phyloP scores from a whole-genome alignment of 2,888 invertebrate species.

The Caenorhabditis sp. region DNA sequence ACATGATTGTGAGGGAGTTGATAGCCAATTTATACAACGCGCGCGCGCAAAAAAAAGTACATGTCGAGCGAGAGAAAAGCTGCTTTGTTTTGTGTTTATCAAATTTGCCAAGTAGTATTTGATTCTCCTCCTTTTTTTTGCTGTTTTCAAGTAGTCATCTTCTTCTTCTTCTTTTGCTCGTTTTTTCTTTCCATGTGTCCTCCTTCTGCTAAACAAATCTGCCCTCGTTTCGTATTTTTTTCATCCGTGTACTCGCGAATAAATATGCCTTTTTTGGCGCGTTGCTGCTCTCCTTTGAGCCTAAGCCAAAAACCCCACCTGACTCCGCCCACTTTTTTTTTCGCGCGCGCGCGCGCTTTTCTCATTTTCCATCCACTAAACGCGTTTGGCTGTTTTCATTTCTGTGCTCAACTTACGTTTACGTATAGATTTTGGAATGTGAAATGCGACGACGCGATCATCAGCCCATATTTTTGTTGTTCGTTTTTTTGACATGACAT shows the following conservation, averaged over 20 bases:
- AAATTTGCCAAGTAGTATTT: neutral
- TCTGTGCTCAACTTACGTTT: too few species aligned
- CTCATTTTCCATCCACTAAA: neutral
- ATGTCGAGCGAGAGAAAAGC: too few species aligned
- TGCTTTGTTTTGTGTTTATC: neutral
- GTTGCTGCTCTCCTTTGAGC: neutral
- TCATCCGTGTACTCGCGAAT: neutral
- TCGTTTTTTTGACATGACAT: slow-evolving; percentile 75
- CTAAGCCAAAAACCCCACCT: neutral
- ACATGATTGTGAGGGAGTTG: too few species aligned
- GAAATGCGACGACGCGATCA: neutral
- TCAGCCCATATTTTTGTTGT: too few species aligned
- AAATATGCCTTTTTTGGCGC: neutral
- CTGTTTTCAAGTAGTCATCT: neutral
- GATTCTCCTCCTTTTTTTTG: neutral
- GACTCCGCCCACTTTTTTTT: neutral
- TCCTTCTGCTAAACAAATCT: neutral
- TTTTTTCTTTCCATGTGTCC: too few species aligned
- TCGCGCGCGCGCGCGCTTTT: neutral
- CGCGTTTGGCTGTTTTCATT: neutral
- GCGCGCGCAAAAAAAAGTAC: neutral
- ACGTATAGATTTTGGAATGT: neutral
- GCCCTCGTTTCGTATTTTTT: slow-evolving; percentile 1
- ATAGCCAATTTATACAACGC: too few species aligned
- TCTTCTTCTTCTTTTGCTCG: neutral